Evolutionary conservation across 2,113 vertebrate species (phyloP).

Genomic region (Pelecanoides urinatrix): DNA sequence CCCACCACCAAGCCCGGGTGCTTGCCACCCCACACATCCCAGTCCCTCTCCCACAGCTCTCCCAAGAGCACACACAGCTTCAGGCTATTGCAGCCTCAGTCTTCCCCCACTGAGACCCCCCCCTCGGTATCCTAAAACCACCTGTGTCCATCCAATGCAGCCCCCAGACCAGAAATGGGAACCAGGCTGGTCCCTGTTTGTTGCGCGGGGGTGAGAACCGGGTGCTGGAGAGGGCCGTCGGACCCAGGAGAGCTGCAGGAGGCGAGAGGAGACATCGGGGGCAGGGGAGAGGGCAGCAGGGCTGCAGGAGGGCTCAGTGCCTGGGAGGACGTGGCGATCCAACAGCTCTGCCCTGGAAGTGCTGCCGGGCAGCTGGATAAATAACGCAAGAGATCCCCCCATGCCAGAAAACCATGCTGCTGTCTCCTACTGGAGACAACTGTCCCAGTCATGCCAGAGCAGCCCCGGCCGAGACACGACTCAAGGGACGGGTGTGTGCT

Average conservation of each 20-base stretch:
- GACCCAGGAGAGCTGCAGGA: not conserved
- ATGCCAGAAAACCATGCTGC: not conserved
- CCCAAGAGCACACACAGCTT: not conserved
- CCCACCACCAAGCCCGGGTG: not conserved
- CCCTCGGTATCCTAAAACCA: not conserved
- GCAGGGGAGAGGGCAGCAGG: not conserved
- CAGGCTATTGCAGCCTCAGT: not conserved
- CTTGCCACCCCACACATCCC: not conserved
- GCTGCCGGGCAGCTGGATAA: not conserved
- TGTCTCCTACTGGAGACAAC: not conserved
- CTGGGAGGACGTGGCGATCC: not conserved
- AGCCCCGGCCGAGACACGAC: not conserved
- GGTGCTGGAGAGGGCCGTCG: not conserved
- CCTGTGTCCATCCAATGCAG: accelerated
- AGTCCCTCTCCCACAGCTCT: not conserved
- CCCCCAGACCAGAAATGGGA: not conserved
- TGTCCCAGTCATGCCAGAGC: not conserved
- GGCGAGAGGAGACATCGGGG: accelerated
- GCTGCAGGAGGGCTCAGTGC: not conserved
- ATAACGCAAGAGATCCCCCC: not conserved
- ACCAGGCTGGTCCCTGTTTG: not conserved
- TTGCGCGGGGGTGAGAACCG: not conserved
- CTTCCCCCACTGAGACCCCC: not conserved
- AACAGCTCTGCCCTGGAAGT: not conserved
- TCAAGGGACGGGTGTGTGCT: constrained; percentile 43